Evolutionary conservation across 2,113 vertebrate species (phyloP).

Genomic region (Syngnathus floridae): DNA sequence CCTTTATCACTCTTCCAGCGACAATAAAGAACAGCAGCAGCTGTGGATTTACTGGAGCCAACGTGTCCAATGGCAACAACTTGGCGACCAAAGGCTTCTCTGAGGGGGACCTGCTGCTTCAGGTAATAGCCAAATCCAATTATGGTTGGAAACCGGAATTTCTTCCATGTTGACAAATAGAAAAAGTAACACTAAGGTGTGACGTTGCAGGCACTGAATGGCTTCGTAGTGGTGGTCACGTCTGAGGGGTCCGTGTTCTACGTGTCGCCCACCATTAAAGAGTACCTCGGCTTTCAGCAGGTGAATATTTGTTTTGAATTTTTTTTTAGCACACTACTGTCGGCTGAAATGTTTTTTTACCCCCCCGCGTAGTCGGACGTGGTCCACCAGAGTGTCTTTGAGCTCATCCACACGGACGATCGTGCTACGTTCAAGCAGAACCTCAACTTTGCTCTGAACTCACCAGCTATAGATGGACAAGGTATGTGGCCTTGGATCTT

Average conservation of each 20-base stretch:
- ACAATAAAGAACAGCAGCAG: slow-evolving; percentile 40
- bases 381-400: slow-evolving; percentile 72
- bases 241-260: slow-evolving; percentile 69
- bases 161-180: neutral
- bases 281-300: slow-evolving; percentile 76
- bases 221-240: slow-evolving; percentile 68
- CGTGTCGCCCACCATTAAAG: slow-evolving; percentile 64
- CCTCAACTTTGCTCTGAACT: slow-evolving; percentile 69
- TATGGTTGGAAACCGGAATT: neutral
- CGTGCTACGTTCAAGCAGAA: slow-evolving; percentile 66
- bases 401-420: slow-evolving; percentile 75
- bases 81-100: slow-evolving; percentile 41
- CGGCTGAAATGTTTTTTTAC: neutral
- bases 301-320: slow-evolving; percentile 38
- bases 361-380: slow-evolving; percentile 64
- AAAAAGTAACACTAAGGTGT: neutral
- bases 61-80: neutral
- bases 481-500: slow-evolving; percentile 33
- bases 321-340: neutral
- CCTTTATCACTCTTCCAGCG: slow-evolving; percentile 46
- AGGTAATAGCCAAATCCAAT: slow-evolving; percentile 52
- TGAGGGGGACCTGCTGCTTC: slow-evolving; percentile 76
- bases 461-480: slow-evolving; percentile 4
- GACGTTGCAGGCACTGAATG: slow-evolving; percentile 63
- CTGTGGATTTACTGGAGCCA: slow-evolving; percentile 15